Evolutionary conservation across 2,888 invertebrate species (phyloP).

Genomic region (Trimorus sp.): DNA sequence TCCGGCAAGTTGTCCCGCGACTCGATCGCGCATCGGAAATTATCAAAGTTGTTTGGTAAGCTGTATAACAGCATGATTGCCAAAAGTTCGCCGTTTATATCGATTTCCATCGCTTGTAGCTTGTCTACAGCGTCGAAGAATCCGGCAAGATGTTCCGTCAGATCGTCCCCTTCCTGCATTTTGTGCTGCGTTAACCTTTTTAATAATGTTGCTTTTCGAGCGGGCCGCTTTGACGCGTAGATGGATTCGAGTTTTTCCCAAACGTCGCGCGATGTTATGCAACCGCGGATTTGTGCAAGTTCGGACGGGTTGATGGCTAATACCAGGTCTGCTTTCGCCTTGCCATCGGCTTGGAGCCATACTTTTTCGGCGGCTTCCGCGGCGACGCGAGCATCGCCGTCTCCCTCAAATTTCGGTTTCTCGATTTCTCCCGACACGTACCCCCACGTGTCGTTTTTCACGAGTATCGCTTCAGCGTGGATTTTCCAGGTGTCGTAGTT

Average conservation of each 20-base stretch:
- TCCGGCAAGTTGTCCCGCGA: constrained; percentile 5
- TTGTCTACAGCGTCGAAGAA: constrained; percentile 16
- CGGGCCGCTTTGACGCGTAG: constrained; percentile 10
- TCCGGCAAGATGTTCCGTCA: background rate
- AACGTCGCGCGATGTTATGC: constrained; percentile 1
- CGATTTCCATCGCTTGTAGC: background rate
- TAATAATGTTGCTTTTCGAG: background rate
- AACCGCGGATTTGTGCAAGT: background rate
- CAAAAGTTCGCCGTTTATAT: constrained; percentile 4
- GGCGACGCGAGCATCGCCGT: background rate
- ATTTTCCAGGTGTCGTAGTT: constrained; percentile 3
- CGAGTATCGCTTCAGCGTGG: constrained; percentile 1
- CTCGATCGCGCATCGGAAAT: constrained; percentile 1
- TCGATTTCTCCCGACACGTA: constrained; percentile 3
- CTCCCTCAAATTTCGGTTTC: background rate
- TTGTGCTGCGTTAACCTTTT: constrained; percentile 11
- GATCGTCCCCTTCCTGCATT: constrained; percentile 11
- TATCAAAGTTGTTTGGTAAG: background rate
- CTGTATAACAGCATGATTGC: constrained; percentile 6
- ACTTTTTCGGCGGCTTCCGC: background rate
- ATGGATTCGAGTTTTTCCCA: background rate
- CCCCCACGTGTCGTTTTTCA: constrained; percentile 11
- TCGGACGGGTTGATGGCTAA: background rate
- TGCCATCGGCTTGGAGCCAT: background rate
- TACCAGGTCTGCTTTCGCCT: constrained; percentile 6